These are phyloP conservation scores for Calameuta filiformis DNA, from an alignment of 2,888 invertebrate species.

Conservation along the genomic window DNA sequence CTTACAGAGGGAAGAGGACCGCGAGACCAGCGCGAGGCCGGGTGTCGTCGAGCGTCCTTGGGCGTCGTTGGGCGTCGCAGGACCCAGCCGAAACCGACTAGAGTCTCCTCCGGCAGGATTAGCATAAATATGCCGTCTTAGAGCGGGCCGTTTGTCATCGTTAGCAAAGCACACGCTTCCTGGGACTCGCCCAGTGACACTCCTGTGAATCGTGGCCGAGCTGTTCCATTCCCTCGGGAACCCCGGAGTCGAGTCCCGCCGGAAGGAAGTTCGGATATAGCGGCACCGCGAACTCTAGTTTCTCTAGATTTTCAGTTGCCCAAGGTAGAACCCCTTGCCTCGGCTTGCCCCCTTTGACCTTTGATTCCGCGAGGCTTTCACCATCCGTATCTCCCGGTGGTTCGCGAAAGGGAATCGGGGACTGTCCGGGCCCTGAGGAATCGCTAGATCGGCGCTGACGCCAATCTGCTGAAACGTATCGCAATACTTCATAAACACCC, in stretches of 20 bases:
- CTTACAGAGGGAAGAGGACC: no score
- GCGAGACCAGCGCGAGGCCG: no score
- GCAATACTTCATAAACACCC: slow-evolving; percentile 61
- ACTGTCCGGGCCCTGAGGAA: background rate
- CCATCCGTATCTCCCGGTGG: no score
- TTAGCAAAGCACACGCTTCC: slow-evolving; percentile 67
- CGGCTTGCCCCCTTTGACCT: no score
- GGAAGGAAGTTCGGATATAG: slow-evolving; percentile 60
- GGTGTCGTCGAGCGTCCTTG: background rate
- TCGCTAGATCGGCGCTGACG: slow-evolving; percentile 44
- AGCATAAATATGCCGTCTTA: slow-evolving; percentile 67
- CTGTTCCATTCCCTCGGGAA: slow-evolving; percentile 53
- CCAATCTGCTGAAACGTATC: slow-evolving; percentile 62
- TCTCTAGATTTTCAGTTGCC: no score
- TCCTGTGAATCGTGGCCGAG: slow-evolving; percentile 56
- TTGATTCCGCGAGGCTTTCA: no score
- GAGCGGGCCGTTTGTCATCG: slow-evolving; percentile 65
- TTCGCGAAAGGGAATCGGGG: no score
- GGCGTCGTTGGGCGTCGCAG: background rate
- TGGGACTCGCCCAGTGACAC: slow-evolving; percentile 62
- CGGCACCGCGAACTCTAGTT: slow-evolving; percentile 23
- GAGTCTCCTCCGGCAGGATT: slow-evolving; percentile 53
- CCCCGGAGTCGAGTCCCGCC: slow-evolving; percentile 41
- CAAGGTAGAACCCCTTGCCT: no score
- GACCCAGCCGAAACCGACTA: no score